Evolutionary conservation across 2,113 vertebrate genomes (phyloP).

Genomic region (Etheostoma spectabile): DNA sequence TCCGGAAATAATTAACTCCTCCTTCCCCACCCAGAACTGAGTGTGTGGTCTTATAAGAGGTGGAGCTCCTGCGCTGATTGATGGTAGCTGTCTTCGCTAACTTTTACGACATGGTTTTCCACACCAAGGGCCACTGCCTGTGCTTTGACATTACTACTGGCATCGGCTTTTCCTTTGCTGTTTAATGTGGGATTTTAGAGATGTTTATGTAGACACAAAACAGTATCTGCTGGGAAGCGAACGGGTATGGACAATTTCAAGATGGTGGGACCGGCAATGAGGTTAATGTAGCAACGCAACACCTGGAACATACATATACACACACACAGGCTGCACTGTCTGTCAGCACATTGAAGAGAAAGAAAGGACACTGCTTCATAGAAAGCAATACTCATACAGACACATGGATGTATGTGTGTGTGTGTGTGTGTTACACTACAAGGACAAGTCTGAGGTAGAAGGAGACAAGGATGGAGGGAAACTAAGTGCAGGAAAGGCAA

Average conservation of each 20-base stretch:
- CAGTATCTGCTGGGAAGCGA: conserved; percentile 20
- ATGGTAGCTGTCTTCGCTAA: conserved; percentile 67
- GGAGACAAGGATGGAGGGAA: conserved; percentile 4
- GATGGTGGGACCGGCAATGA: neutral
- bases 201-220: conserved; percentile 14
- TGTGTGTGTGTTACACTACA: neutral
- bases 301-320: conserved; percentile 35
- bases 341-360: conserved; percentile 33
- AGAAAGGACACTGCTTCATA: neutral
- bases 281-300: conserved; percentile 26
- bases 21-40: conserved; percentile 38
- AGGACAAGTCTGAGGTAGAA: neutral
- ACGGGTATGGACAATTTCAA: conserved; percentile 25
- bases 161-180: conserved; percentile 44
- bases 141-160: conserved; percentile 51
- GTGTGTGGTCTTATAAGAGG: conserved; percentile 77
- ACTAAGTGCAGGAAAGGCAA: conserved; percentile 17
- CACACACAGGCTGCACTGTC: conserved; percentile 13
- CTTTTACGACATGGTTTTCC: conserved; percentile 60
- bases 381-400: conserved; percentile 37
- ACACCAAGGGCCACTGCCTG: conserved; percentile 52
- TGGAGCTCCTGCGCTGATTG: conserved; percentile 65
- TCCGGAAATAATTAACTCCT: conserved; percentile 80
- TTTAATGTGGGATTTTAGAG: conserved; percentile 42
- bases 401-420: neutral